Base-by-base conservation (phyloP, 2,888 invertebrate genomes). In the Elmis aenea region DNA sequence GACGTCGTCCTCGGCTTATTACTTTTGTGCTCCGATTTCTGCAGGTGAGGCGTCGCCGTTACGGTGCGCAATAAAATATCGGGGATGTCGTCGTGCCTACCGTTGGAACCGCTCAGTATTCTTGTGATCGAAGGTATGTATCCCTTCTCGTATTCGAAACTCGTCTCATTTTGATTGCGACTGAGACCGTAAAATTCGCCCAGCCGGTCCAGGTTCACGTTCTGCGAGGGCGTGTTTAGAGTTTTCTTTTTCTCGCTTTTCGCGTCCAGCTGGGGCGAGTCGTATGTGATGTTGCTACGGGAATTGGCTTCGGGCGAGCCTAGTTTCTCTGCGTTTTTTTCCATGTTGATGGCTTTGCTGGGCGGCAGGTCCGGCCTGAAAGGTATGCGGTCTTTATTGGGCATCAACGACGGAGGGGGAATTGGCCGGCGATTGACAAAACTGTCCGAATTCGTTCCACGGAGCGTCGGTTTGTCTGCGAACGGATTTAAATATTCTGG, bases 401-500 rank as follows among this genome's bases (percentile, higher is more conserved):
- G 85, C 55, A 85, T 84, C 41, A 86, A 71, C 40, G 85, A 86
- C 0, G 88, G 88, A 9, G 87, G 87, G n/a, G 85, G 86, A 48
- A 86, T 81, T 0, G 87, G 87, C 48, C 88, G 74, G 45, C 86
- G 71, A 61, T 83, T 83, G 49, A 77, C 78, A 58, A 79, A 81
- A 53, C 73, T 74, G 50, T 78, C 78, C 28, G 77, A 75, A 62
- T 77, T 78, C 24, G 78, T 77, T 10, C 67, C 65, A 55, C 89
- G 75, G 39, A 90, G 70, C 26, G 89, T 90, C 31, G 89, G 89
- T 66, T 87, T 89, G 62, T 89, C 87, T n/a, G 87, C 87, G 60
- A 89, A 89, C 1, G 89, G 88, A 69, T 87, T 86, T 43, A 81
- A 76, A 61, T 85, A 86, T 66, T 87, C 87, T 5, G 85, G 86